phyloP scores from a whole-genome alignment of 2,113 vertebrate genomes.

The Xenopus laevis region DNA sequence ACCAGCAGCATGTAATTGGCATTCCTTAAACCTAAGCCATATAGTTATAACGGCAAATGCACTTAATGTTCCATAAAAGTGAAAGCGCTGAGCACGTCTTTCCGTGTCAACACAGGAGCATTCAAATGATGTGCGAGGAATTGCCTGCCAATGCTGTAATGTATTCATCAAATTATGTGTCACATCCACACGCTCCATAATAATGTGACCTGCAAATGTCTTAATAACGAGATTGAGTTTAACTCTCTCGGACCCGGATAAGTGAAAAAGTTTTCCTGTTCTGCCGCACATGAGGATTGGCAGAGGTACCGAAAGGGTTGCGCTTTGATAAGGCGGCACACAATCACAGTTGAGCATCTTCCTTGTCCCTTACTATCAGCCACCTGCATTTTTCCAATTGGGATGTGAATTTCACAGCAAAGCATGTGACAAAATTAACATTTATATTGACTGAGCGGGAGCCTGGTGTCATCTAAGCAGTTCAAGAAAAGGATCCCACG shows the following conservation, averaged over 20 bases:
- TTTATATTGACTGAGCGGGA: conserved; percentile 34
- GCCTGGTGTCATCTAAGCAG: conserved; percentile 14
- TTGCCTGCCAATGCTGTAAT: conserved; percentile 21
- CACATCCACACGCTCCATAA: conserved; percentile 32
- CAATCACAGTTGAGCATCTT: conserved; percentile 33
- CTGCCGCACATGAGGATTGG: background rate
- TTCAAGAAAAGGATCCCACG: conserved; percentile 18
- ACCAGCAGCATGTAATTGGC: conserved; percentile 14
- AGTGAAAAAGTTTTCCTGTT: background rate
- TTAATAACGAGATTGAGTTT: conserved; percentile 21
- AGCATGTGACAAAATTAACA: conserved; percentile 41
- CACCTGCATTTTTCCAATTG: conserved; percentile 2
- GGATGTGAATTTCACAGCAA: conserved; percentile 16
- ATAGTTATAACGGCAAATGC: conserved; percentile 1
- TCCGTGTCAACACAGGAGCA: background rate
- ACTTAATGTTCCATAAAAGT: conserved; percentile 29
- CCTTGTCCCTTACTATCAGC: conserved; percentile 39
- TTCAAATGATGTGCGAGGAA: background rate
- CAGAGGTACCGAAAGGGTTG: conserved; percentile 10
- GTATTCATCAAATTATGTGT: conserved; percentile 40
- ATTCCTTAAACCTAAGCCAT: conserved; percentile 17
- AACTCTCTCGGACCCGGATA: conserved; percentile 9
- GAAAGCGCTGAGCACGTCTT: conserved; percentile 9
- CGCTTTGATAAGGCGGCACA: conserved; percentile 8
- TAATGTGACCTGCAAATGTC: conserved; percentile 26